Conservation (phyloP, 2,888 invertebrate genomes). For the Brassicogethes aeneus region DNA sequence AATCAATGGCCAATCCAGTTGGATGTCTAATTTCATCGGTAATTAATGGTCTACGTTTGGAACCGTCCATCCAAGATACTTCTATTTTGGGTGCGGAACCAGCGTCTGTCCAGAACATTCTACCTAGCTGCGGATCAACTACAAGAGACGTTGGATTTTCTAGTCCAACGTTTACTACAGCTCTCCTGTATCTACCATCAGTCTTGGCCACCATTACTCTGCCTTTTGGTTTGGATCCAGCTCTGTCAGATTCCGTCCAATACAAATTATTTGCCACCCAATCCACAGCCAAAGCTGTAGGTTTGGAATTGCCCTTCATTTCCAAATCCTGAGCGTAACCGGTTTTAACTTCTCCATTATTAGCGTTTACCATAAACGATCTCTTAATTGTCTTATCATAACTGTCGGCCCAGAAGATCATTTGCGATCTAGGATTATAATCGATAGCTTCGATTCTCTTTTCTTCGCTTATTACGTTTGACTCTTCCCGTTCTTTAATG, state of each 20-base stretch:
- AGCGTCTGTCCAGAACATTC: slow-evolving; percentile 91
- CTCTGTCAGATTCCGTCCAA: slow-evolving; percentile 81
- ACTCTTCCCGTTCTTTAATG: slow-evolving; percentile 54
- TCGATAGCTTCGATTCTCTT: slow-evolving; percentile 88
- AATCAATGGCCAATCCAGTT: slow-evolving; percentile 83
- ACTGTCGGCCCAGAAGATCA: slow-evolving; percentile 94
- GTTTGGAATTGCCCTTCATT: slow-evolving; percentile 74
- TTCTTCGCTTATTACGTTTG: slow-evolving; percentile 73
- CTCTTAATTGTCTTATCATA: slow-evolving; percentile 85
- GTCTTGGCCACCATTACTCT: slow-evolving; percentile 80
- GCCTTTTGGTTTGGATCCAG: slow-evolving; percentile 65
- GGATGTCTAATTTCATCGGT: slow-evolving; percentile 77
- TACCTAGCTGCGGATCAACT: slow-evolving; percentile 76
- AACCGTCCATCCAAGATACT: slow-evolving; percentile 94
- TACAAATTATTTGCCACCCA: slow-evolving; percentile 91
- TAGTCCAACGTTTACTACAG: slow-evolving; percentile 67
- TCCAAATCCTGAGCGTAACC: slow-evolving; percentile 82
- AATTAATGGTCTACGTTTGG: slow-evolving; percentile 71
- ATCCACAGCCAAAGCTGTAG: slow-evolving; percentile 85
- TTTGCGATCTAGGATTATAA: slow-evolving; percentile 73
- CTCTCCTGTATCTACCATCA: slow-evolving; percentile 81
- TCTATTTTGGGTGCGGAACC: slow-evolving; percentile 90
- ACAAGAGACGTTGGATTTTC: slow-evolving; percentile 84
- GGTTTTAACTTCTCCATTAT: slow-evolving; percentile 65
- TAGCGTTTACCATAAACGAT: slow-evolving; percentile 79